These are phyloP conservation scores for Sialia sialis DNA, from an alignment of 2,113 vertebrate genomes.

Conservation along the genomic window DNA sequence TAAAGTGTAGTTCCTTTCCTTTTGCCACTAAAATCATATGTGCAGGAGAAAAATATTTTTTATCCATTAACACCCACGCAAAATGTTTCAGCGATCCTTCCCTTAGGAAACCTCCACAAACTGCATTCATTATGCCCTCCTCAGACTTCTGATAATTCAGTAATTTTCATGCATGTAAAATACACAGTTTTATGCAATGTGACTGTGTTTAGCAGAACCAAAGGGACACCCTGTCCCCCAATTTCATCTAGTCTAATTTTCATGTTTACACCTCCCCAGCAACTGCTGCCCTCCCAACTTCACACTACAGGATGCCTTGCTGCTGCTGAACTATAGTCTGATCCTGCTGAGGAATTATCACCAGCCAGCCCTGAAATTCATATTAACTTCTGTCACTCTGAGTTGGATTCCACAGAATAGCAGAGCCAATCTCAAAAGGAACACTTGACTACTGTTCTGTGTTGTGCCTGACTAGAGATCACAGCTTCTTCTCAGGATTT, in stretches of 20 bases:
- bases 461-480: not conserved
- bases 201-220: not conserved
- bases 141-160: not conserved
- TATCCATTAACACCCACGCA: conserved; percentile 12
- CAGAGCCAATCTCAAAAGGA: not conserved
- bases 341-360: not conserved
- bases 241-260: not conserved
- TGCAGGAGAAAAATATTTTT: not conserved
- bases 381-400: not conserved
- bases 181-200: not conserved
- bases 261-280: not conserved
- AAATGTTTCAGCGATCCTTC: not conserved
- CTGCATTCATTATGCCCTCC: not conserved
- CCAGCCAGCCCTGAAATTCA: not conserved
- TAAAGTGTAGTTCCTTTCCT: not conserved
- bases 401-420: not conserved
- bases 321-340: not conserved
- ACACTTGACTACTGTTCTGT: not conserved
- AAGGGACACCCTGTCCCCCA: not conserved
- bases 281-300: not conserved
- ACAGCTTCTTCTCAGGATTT: not conserved
- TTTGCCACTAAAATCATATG: not conserved
- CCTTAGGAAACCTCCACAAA: not conserved
- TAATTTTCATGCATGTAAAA: not conserved
- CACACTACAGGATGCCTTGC: not conserved